Percentiles rank a stretch among this genome's conserved stretches.
Conservation (phyloP, 2,113 vertebrate species). For the Caranx ignobilis region DNA sequence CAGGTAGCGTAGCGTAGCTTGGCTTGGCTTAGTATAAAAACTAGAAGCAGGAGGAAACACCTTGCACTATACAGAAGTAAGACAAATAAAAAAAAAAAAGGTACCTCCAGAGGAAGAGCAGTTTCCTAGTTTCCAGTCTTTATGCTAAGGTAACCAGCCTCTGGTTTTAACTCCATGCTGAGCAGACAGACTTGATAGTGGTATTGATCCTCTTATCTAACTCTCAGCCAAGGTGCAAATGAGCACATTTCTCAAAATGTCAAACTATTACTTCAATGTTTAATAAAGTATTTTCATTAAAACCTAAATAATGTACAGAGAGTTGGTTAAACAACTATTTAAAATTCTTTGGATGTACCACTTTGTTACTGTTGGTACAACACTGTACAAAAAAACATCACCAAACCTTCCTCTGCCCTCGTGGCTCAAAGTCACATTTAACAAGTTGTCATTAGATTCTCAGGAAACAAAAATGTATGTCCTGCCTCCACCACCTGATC, state of each 20-base stretch:
- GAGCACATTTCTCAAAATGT: not conserved
- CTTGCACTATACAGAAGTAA: not conserved
- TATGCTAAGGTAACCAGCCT: not conserved
- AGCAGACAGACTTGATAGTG: no score
- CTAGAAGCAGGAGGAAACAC: not conserved
- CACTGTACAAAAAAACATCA: constrained; percentile 18
- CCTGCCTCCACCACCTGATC: constrained; percentile 16
- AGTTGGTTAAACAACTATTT: constrained; percentile 19
- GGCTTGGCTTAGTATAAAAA: not conserved
- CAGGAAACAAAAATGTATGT: constrained; percentile 20
- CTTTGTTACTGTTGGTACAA: constrained; percentile 11
- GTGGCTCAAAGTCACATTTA: constrained; percentile 25
- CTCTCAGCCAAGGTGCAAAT: not conserved
- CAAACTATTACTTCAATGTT: not conserved
- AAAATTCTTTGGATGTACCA: not conserved
- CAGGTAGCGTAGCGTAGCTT: not conserved
- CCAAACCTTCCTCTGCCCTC: not conserved
- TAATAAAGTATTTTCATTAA: not conserved
- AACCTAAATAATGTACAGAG: constrained; percentile 31
- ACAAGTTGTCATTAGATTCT: not conserved
- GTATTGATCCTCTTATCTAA: no score
- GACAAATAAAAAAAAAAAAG: not conserved
- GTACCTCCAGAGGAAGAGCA: not conserved
- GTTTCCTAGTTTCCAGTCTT: not conserved
- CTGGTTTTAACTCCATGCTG: not conserved